A percentile compares a stretch with the other conserved stretches of the same genome.
Evolutionary conservation across 2,797 vertebrate species (phyloP).

Genomic region (Threskiornis aethiopicus): DNA sequence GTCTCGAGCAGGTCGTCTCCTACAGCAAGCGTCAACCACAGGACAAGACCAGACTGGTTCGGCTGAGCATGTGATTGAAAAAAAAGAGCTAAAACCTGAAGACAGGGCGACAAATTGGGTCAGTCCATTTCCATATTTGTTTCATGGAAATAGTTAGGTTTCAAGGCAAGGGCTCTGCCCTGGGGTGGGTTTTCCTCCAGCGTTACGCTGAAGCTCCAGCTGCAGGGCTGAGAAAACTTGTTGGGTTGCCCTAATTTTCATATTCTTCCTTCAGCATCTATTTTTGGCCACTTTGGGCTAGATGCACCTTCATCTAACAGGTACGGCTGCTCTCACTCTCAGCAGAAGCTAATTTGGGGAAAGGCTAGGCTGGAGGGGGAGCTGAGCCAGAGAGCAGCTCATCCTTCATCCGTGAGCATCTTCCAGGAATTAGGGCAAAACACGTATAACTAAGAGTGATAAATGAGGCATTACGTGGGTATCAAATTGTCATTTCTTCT

Average conservation of each 20-base stretch:
- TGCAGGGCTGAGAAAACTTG: neutral
- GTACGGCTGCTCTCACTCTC: neutral
- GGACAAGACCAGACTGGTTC: neutral
- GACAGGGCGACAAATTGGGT: neutral
- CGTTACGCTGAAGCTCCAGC: neutral
- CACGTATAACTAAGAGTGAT: neutral
- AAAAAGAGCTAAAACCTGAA: neutral
- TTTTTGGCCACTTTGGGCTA: neutral
- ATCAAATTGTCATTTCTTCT: neutral
- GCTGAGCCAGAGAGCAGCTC: too few relatives aligned
- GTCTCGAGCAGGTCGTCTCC: neutral
- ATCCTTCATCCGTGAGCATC: neutral
- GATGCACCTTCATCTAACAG: neutral
- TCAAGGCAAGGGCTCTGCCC: neutral
- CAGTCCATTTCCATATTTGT: rapidly evolving
- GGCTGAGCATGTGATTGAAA: neutral
- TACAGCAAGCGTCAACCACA: neutral
- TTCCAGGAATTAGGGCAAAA: neutral
- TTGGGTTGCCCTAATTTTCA: neutral
- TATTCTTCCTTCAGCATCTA: neutral
- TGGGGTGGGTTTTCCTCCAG: neutral
- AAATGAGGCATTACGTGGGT: neutral
- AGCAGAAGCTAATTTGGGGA: neutral
- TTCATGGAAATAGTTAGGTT: neutral
- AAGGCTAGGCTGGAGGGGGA: neutral